Percentiles rank a stretch among this genome's conserved stretches.
Evolutionary conservation across 1,140 invertebrate species (phyloP).

Genomic region (Drosophila prosaltans): DNA sequence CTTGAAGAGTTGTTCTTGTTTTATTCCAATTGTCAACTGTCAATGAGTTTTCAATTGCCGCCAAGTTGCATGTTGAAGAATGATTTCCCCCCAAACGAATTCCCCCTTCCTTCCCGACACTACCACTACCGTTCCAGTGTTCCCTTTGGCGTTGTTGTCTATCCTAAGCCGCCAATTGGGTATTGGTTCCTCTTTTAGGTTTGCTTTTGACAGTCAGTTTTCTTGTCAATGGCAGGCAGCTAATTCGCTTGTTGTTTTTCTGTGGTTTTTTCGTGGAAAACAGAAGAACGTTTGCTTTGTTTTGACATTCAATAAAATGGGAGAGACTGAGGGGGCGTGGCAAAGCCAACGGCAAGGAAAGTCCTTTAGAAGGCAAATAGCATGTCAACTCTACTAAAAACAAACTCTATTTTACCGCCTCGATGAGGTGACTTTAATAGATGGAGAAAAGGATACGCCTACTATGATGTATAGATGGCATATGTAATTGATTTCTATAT

Average conservation of each 20-base stretch:
- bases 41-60: conserved; percentile 81
- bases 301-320: conserved; percentile 37
- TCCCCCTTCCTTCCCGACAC: neutral
- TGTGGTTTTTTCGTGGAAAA: conserved; percentile 51
- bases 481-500: neutral
- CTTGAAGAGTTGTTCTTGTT: conserved; percentile 44
- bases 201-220: conserved; percentile 70
- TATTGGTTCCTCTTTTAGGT: conserved; percentile 50
- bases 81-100: conserved; percentile 21
- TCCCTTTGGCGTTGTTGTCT: neutral
- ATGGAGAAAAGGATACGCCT: neutral
- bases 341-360: neutral
- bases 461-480: neutral
- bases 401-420: neutral
- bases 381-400: neutral
- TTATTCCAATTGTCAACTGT: conserved; percentile 73
- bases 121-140: too few relatives aligned
- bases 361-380: neutral
- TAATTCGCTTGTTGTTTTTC: conserved; percentile 56
- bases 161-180: conserved; percentile 65
- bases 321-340: neutral
- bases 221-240: conserved; percentile 66
- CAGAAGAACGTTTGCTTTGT: conserved; percentile 45
- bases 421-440: neutral
- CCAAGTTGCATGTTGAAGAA: conserved; percentile 78